These are phyloP conservation scores for Itoplectis maculator DNA, from an alignment of 2,888 invertebrate genomes.

Conservation along the genomic window DNA sequence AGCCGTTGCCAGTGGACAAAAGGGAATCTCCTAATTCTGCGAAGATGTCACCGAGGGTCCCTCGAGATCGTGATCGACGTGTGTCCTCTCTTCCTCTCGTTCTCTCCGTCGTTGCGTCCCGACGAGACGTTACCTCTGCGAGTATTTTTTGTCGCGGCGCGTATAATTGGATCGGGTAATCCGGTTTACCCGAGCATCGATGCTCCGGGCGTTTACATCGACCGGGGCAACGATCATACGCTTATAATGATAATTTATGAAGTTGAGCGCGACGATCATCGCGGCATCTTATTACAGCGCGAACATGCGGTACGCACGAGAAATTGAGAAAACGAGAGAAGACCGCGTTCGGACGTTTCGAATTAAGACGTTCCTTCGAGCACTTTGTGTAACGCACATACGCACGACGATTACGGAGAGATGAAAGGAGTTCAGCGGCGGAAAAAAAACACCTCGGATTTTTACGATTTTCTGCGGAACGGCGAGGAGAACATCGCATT, in stretches of 20 bases:
- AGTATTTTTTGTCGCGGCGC: slow-evolving; percentile 6
- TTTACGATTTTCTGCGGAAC: neutral
- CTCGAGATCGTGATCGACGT: slow-evolving; percentile 23
- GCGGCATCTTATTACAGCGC: slow-evolving; percentile 14
- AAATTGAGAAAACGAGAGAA: slow-evolving; percentile 15
- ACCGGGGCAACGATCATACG: neutral
- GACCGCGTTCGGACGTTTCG: neutral
- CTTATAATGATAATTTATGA: slow-evolving; percentile 49
- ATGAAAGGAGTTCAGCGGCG: slow-evolving; percentile 17
- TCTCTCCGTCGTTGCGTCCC: neutral
- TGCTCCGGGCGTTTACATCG: slow-evolving; percentile 24
- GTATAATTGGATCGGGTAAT: slow-evolving; percentile 47
- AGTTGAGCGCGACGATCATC: slow-evolving; percentile 16
- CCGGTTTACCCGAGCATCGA: slow-evolving; percentile 33
- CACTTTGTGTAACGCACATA: neutral
- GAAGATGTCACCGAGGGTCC: neutral
- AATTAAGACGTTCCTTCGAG: slow-evolving; percentile 36
- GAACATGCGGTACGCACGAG: slow-evolving; percentile 1
- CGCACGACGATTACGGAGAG: neutral
- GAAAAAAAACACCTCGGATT: slow-evolving; percentile 29
- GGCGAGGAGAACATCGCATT: neutral
- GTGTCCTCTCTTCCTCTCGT: neutral
- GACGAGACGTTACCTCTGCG: neutral
- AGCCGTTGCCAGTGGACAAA: slow-evolving; percentile 23
- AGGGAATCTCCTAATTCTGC: slow-evolving; percentile 5